Percentiles rank a stretch among this genome's conserved stretches.
These are phyloP conservation scores for Dasyprocta punctata DNA, from an alignment of 2,113 vertebrate genomes.

Conservation along the genomic window DNA sequence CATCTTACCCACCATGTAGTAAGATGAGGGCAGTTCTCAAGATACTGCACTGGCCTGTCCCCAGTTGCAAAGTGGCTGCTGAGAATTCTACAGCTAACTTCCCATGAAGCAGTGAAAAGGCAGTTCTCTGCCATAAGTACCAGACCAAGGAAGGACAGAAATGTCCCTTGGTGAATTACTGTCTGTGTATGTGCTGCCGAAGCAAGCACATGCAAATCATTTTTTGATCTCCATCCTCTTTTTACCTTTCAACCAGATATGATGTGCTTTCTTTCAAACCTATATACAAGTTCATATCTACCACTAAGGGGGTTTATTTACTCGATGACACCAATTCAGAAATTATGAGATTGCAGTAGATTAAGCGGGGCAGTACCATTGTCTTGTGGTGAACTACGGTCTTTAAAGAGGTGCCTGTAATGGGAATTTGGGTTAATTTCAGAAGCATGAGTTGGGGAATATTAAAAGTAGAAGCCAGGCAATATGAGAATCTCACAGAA, in stretches of 20 bases:
- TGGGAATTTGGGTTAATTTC: background rate
- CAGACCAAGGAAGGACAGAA: background rate
- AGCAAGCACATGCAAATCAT: background rate
- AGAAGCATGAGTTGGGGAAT: background rate
- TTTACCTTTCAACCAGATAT: background rate
- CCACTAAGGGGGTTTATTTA: background rate
- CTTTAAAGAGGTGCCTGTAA: background rate
- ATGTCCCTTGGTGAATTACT: background rate
- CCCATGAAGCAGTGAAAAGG: background rate
- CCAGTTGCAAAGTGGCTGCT: background rate
- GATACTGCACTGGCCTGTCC: background rate
- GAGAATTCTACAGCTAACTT: background rate
- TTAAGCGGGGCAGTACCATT: background rate
- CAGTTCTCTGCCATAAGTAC: background rate
- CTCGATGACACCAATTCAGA: background rate
- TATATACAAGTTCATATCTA: background rate
- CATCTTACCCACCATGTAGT: accelerated
- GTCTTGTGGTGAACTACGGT: background rate
- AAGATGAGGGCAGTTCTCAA: background rate
- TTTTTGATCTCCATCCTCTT: background rate
- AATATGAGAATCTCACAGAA: background rate
- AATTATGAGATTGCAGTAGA: background rate
- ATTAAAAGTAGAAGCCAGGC: background rate
- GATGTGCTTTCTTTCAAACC: background rate
- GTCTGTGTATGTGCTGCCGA: background rate